These are phyloP conservation scores for Diacarnus erythraeanus DNA, from an alignment of 37 sponge, comb jelly and placozoan species.

Conservation along the genomic window DNA sequence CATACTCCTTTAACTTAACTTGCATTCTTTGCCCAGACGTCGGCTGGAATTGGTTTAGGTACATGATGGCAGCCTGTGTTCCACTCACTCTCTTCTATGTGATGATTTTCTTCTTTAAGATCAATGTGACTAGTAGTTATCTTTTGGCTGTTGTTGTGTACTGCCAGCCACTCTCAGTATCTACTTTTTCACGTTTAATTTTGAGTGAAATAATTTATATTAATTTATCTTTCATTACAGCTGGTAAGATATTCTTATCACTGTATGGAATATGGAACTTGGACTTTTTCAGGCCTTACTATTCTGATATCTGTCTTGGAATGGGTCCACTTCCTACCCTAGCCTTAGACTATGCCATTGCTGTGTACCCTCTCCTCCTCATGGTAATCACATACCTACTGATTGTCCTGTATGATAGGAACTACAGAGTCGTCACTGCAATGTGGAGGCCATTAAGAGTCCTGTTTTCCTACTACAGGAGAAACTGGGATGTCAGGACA, in stretches of 20 bases:
- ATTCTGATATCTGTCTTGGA: neutral
- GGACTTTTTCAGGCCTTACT: constrained; percentile 18
- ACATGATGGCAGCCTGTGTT: constrained; percentile 5
- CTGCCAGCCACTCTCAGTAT: constrained; percentile 36
- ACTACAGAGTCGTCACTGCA: neutral
- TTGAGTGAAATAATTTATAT: neutral
- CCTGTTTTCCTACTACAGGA: neutral
- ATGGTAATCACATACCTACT: constrained; percentile 14
- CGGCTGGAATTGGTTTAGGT: neutral
- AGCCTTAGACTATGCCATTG: constrained; percentile 29
- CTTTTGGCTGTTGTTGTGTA: constrained; percentile 56
- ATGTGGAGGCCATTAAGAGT: constrained; percentile 6
- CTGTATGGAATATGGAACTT: constrained; percentile 19
- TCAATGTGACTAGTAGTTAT: constrained; percentile 34
- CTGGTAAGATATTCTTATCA: neutral
- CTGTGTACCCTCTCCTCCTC: constrained; percentile 41
- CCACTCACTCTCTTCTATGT: constrained; percentile 35
- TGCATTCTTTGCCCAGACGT: constrained; percentile 2
- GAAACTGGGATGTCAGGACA: constrained; percentile 16
- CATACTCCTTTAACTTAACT: constrained; percentile 26
- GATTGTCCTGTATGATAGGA: neutral
- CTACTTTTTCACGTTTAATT: constrained; percentile 9
- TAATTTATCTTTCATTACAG: too few species aligned
- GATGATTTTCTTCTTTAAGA: constrained; percentile 7
- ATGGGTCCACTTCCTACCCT: neutral